phyloP scores from a whole-genome alignment of 2,888 invertebrate species.

The Eudasyphora cyanicolor region DNA sequence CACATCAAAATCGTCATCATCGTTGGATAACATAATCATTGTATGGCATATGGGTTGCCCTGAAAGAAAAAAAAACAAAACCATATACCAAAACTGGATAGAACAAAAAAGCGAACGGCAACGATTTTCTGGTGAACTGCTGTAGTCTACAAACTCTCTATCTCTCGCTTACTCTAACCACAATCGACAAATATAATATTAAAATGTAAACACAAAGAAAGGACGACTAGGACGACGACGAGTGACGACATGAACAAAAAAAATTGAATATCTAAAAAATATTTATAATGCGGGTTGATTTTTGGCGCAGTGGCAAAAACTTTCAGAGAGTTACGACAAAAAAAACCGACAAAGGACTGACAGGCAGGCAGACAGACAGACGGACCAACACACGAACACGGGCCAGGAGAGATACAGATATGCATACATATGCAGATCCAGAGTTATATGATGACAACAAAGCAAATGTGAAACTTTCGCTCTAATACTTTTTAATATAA shows the following conservation, averaged over 20 bases:
- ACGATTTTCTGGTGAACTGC: background rate
- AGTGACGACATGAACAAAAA: background rate
- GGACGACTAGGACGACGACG: no score
- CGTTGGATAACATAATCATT: background rate
- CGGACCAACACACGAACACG: background rate
- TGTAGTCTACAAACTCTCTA: background rate
- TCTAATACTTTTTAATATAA: slow-evolving; percentile 1
- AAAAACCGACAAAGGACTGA: slow-evolving; percentile 17
- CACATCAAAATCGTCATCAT: slow-evolving; percentile 25
- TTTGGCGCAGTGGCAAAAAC: slow-evolving; percentile 58
- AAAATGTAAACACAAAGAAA: slow-evolving; percentile 39
- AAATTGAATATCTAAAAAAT: slow-evolving; percentile 38
- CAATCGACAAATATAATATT: slow-evolving; percentile 36
- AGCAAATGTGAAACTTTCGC: background rate
- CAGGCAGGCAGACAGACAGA: background rate
- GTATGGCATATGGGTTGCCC: background rate
- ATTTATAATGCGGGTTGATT: slow-evolving; percentile 62
- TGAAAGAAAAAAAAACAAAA: background rate
- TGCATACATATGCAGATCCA: no score
- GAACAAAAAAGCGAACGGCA: background rate
- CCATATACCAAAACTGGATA: background rate
- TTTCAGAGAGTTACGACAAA: slow-evolving; percentile 37
- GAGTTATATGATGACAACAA: background rate
- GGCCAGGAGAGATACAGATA: background rate
- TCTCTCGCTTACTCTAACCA: background rate